Evolutionary conservation across 37 sponge, comb jelly and placozoan species (phyloP), one percentile per base, ranked within the genome.

Genomic region (Spongilla lacustris): DNA sequence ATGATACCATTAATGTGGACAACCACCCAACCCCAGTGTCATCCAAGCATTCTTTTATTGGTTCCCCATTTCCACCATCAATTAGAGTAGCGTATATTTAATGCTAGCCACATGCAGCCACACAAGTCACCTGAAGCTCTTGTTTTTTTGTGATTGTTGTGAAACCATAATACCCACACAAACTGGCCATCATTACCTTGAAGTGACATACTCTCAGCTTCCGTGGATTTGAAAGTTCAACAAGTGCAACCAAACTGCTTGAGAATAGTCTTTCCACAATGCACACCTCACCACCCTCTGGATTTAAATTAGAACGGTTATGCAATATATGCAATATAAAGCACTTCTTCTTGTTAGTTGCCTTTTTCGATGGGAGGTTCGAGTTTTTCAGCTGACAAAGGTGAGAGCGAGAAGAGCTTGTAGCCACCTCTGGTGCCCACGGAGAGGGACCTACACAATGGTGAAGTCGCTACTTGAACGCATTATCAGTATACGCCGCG

Each of bases 201-300:
- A 97, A 97, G 75, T 99, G 99, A 77, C 95, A 99, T 29, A 97
- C 94, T 76, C 90, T 87, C n/a, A 99, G 91, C 80, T 97, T 99
- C 26, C 99, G 76, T 19, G 94, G 94, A 23, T 95, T 84, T 26
- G 86, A 68, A 38, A 89, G 87, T 29, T 91, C 92, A 4, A 99
- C 99, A 36, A 99, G 74, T 32, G 98, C 99, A 5, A 99, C 95
- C 26, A 99, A 89, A 85, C 96, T 95, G 80, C 98, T 97, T 67
- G 94, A 89, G 81, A 99, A 99, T 28, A 99, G 81, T 67, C 99
- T 85, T 83, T 97, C 99, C 58, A 97, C 87, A 33, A 99, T 93
- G 67, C 93, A 94, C 14, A 93, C 92, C 25, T 97, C 98, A 24
- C 88, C 94, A 30, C 97, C 99, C 66, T 91, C 86, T 14, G 12